A percentile compares a stretch with the other conserved stretches of the same genome.
Conservation (phyloP, 2,113 vertebrate genomes). For the Apodemus speciosus region DNA sequence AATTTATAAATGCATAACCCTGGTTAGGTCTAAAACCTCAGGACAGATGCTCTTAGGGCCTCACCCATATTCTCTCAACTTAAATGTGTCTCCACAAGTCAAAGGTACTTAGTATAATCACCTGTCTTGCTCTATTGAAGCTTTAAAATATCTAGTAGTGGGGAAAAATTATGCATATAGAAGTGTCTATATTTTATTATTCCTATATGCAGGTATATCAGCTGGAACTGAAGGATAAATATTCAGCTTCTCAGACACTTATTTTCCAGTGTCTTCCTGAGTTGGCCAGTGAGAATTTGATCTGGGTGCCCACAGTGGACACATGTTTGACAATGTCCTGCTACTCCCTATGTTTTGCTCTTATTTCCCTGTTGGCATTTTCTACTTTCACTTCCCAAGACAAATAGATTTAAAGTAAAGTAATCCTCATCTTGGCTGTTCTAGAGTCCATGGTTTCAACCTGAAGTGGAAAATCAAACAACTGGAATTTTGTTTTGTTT, state of each 20-base stretch:
- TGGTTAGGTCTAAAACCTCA: neutral
- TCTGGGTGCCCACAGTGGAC: neutral
- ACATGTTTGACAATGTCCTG: neutral
- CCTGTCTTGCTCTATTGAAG: neutral
- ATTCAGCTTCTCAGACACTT: neutral
- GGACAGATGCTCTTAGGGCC: neutral
- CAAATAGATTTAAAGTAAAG: neutral
- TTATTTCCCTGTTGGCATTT: neutral
- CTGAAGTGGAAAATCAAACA: slow-evolving; percentile 55
- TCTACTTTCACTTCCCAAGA: neutral
- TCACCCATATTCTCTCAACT: neutral
- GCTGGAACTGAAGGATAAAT: neutral
- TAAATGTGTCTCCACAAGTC: neutral
- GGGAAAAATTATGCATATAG: neutral
- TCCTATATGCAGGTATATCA: neutral
- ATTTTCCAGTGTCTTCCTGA: neutral
- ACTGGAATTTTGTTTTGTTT: neutral
- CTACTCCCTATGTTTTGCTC: neutral
- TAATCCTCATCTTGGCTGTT: neutral
- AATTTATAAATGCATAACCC: neutral
- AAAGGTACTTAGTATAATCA: neutral
- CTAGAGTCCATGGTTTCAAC: neutral
- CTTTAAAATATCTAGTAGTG: neutral
- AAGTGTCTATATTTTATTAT: neutral
- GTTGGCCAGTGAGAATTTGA: neutral